These are phyloP conservation scores for Petrocephalus microphthalmus DNA, from an alignment of 2,113 vertebrate species.

Conservation along the genomic window DNA sequence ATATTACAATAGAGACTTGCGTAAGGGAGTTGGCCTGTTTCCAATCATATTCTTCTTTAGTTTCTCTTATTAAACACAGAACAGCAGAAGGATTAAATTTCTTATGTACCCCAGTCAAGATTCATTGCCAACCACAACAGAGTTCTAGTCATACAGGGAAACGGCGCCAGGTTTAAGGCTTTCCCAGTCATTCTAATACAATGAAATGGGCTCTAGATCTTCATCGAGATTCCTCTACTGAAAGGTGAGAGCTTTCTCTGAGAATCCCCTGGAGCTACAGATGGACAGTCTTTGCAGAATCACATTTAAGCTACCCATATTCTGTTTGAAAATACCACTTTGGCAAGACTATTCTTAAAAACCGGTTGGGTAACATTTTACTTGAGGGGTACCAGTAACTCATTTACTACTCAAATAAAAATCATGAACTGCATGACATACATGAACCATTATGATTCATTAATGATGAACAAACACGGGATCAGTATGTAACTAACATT, in stretches of 20 bases:
- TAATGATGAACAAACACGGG: not conserved
- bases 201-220: not conserved
- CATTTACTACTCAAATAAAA: not conserved
- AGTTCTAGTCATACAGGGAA: conserved; percentile 6
- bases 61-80: conserved; percentile 38
- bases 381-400: not conserved
- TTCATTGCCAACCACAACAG: conserved; percentile 44
- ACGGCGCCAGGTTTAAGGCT: conserved; percentile 13
- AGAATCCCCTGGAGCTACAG: not conserved
- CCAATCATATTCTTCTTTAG: conserved; percentile 15
- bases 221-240: not conserved
- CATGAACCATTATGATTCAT: too few relatives aligned
- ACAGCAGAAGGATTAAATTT: conserved; percentile 36
- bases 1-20: not conserved
- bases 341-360: not conserved
- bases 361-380: not conserved
- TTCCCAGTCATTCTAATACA: not conserved
- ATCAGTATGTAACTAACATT: not conserved
- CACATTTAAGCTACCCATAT: not conserved
- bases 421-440: not conserved
- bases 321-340: not conserved
- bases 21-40: not conserved
- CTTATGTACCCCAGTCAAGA: conserved; percentile 21
- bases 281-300: not conserved
- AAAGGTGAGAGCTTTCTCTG: not conserved